These are phyloP conservation scores for Eupsilia transversa DNA, from an alignment of 2,888 invertebrate species.

Conservation along the genomic window DNA sequence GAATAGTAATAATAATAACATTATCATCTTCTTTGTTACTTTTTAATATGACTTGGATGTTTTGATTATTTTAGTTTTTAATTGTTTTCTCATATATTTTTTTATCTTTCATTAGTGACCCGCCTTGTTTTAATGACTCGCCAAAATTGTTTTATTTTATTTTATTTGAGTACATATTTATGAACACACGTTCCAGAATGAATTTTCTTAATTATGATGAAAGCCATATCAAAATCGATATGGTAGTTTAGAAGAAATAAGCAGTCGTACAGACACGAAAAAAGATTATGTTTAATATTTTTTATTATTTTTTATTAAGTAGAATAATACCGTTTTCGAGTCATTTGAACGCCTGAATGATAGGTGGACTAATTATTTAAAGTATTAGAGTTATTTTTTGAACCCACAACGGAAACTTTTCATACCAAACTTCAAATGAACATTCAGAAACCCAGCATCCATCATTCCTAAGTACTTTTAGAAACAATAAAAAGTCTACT, in stretches of 20 bases:
- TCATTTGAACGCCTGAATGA: neutral
- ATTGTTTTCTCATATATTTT: neutral
- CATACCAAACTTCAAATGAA: conserved; percentile 38
- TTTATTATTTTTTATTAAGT: neutral
- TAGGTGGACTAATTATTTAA: neutral
- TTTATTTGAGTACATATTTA: no score
- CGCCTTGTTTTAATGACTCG: neutral
- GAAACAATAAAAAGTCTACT: conserved; percentile 63
- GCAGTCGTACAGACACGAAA: neutral
- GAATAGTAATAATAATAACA: conserved; percentile 1
- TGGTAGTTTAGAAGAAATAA: neutral
- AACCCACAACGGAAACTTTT: conserved; percentile 22
- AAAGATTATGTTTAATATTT: neutral
- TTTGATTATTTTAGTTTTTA: neutral
- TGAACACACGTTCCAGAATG: no score
- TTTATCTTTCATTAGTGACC: neutral
- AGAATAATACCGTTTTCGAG: neutral
- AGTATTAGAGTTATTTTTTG: neutral
- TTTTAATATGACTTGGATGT: neutral
- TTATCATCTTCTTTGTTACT: neutral
- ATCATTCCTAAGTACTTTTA: conserved; percentile 51
- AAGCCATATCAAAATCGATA: neutral
- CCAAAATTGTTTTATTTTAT: neutral
- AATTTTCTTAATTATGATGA: neutral
- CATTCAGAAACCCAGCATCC: conserved; percentile 38